Base-by-base conservation (phyloP, 2,113 vertebrate species). In the Grantiella picta region DNA sequence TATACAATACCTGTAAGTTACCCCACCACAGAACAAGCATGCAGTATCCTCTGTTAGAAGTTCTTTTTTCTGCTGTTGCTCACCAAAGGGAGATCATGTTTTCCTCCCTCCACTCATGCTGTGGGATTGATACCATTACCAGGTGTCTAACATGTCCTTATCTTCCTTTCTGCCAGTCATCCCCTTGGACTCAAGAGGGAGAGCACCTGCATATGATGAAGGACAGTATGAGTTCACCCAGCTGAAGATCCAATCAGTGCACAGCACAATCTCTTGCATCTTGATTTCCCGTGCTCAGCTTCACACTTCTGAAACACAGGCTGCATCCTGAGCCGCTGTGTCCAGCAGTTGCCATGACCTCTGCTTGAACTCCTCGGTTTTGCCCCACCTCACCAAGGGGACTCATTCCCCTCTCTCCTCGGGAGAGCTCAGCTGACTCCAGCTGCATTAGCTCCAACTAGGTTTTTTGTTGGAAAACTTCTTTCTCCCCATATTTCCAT, bases 11-110 rank as follows among this genome's bases (percentile, higher is more conserved):
- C 21, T 89, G 22, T 1, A 3, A 36, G 47, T 69, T 38, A 73
- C 29, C 15, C 29, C 2, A 2, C 18, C 0, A 8, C 24, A 88
- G 59, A 73, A 61, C 15, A 82, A 68, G 24, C 0, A 0, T 8
- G 9, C 6, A 33, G 20, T 12, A 61, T 24, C 15, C 42, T 50
- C 13, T 8, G 0, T 35, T 38, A 66, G 45, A 73, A 47, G 9
- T 16, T 61, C 29, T 57, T 35, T 2, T 4, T 69, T 42, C 78
- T 25, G 10, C 29, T 73, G 56, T 1, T 4, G 10, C 13, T 86
- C 4, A 0, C 14, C 1, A 1, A 61, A 13, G 21, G 9, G 15
- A 7, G 9, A 50, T 35, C 22, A 47, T 89, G 82, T 47, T 14
- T 12, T 47, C 16, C 56, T 35, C 35, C 24, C 21, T 77, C 24